Evolutionary conservation across 2,888 invertebrate species (phyloP), one percentile per base, ranked within the genome.

Genomic region (Xestia rhomboidea): DNA sequence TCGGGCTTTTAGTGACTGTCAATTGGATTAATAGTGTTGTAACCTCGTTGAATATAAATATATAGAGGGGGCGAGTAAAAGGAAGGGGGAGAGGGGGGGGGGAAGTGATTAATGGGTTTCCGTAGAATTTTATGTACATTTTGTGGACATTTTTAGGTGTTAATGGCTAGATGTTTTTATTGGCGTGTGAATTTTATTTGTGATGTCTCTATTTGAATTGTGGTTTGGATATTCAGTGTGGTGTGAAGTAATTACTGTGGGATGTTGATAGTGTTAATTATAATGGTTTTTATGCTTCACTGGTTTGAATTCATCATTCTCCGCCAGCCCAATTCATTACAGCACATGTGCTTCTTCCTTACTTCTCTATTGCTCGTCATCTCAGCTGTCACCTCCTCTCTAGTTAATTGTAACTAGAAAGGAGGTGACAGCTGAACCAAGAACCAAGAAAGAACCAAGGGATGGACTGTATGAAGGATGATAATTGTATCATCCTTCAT

Each of bases 11-110:
- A 89, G 88, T 83, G 84, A 87, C 81, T 89, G 88, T 84, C 88
- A 86, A 88, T 88, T 86, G 83, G 84, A 88, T 88, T 88, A 87
- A 89, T 87, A 88, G 88, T 84, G 86, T 73, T 87, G 88, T 86
- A 86, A 89, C 82, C 79, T 68, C 44, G 77, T 68, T 76, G 73
- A 73, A 82, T 81, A 69, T 85, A 87, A 87, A 89, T 85, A 83
- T 78, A 79, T 64, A 57, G 34, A 15, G 21, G 62, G n/a, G 30
- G 24, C 27, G 1, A 24, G 41, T n/a, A n/a, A n/a, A n/a, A 67
- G 71, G 54, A 71, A 72, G 13, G 34, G 63, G 7, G 13, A 38
- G 24, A 0, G 41, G 27, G 4, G 38, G 63, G 30, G 51, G 73
- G 57, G 38, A 44, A 69, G 24, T 85, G 82, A 87, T 83, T 38